These are phyloP conservation scores for Drosophila kurseongensis DNA, from an alignment of 1,140 invertebrate species.

Conservation along the genomic window DNA sequence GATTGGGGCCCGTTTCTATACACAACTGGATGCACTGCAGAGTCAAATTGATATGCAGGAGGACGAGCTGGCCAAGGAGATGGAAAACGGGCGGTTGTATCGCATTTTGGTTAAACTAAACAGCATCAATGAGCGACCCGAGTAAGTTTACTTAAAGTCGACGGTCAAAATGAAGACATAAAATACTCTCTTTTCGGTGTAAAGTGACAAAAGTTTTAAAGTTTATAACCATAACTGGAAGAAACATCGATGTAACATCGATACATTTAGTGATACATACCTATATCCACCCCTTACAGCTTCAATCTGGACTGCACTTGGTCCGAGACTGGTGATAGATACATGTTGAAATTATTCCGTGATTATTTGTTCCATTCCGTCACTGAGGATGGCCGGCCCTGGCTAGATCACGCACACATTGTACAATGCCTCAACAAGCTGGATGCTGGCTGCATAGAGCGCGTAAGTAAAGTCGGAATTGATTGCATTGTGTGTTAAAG, in stretches of 20 bases:
- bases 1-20: constrained; percentile 99
- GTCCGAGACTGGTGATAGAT: constrained; percentile 98
- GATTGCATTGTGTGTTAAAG: background rate
- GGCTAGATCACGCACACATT: constrained; percentile 98
- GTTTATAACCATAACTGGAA: no score
- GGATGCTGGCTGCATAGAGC: constrained; percentile 94
- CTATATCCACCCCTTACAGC: constrained; percentile 84
- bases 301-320: constrained; percentile 96
- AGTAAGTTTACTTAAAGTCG: constrained; percentile 86
- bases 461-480: constrained; percentile 86
- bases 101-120: constrained; percentile 95
- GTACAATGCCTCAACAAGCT: constrained; percentile 97
- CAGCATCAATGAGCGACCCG: constrained; percentile 96
- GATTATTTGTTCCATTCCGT: constrained; percentile 99
- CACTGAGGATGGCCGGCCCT: constrained; percentile 95
- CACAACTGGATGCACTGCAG: constrained; percentile 96
- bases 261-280: no score
- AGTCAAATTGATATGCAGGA: constrained; percentile 94
- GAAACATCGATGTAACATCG: no score
- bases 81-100: constrained; percentile 97
- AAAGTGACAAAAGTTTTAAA: no score
- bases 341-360: constrained; percentile 98
- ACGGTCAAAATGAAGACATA: background rate
- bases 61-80: constrained; percentile 95
- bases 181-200: no score